phyloP scores from a whole-genome alignment of 2,797 vertebrate species.

The Typhlichthys eigenmanni region DNA sequence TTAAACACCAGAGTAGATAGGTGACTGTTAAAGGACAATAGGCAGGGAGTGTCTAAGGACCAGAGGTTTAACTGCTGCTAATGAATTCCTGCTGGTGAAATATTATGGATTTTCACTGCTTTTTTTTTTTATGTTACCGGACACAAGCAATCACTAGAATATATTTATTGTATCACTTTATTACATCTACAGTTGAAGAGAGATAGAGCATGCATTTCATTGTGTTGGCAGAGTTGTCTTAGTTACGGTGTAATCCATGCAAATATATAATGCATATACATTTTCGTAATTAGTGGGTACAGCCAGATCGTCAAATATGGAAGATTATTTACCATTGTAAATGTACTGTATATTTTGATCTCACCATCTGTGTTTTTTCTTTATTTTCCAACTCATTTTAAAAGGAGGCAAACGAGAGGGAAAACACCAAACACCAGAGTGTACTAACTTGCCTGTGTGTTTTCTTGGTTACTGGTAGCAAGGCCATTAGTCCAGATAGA shows the following conservation, averaged over 20 bases:
- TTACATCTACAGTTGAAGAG: no score
- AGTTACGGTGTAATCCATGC: no score
- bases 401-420: neutral
- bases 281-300: no score
- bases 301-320: no score
- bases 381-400: slow-evolving; percentile 6
- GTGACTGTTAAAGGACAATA: slow-evolving; percentile 55
- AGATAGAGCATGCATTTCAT: no score
- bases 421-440: slow-evolving; percentile 4
- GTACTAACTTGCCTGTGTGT: slow-evolving; percentile 33
- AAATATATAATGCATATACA: no score
- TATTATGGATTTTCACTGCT: slow-evolving; percentile 21
- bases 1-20: slow-evolving; percentile 59
- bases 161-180: no score
- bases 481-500: slow-evolving; percentile 71
- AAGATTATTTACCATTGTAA: neutral
- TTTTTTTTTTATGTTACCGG: slow-evolving; percentile 7
- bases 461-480: slow-evolving; percentile 62
- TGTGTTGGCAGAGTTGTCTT: no score
- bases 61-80: slow-evolving; percentile 40
- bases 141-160: no score
- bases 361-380: neutral
- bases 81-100: slow-evolving; percentile 22
- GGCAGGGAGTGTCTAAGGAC: slow-evolving; percentile 40
- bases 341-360: slow-evolving; percentile 1